These are phyloP conservation scores for Lutjanus campechanus DNA, from an alignment of 2,797 vertebrate genomes.

Conservation along the genomic window DNA sequence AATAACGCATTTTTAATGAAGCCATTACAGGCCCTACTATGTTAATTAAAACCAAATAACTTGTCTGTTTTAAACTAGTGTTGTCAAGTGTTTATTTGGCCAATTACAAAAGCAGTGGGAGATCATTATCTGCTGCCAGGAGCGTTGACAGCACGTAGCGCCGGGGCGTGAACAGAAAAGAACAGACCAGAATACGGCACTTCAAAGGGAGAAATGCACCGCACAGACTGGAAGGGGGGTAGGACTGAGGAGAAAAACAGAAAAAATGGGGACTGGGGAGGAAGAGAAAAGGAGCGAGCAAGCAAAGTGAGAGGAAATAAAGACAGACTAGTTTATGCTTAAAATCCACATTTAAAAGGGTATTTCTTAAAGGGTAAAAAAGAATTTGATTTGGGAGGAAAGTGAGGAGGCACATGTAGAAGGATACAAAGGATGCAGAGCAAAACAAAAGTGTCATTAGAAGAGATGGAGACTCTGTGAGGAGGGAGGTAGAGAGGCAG, in stretches of 20 bases:
- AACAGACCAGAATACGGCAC: conserved; percentile 73
- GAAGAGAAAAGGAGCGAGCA: conserved; percentile 24
- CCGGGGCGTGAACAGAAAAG: conserved; percentile 81
- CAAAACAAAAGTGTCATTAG: conserved; percentile 39
- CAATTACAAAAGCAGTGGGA: conserved; percentile 99
- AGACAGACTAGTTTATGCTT: conserved; percentile 11
- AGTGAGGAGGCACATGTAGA: conserved; percentile 10
- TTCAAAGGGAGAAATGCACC: conserved; percentile 75
- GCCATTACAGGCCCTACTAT: conserved; percentile 86
- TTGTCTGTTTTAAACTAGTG: conserved; percentile 90
- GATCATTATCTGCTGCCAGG: conserved; percentile 97
- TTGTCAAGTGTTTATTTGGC: conserved; percentile 97
- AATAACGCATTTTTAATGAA: conserved; percentile 89
- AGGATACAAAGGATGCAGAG: conserved; percentile 21
- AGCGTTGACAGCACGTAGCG: conserved; percentile 84
- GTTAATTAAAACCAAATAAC: conserved; percentile 91
- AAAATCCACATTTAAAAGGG: conserved; percentile 14
- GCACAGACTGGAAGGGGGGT: conserved; percentile 55
- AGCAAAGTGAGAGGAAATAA: conserved; percentile 19
- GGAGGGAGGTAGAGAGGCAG: conserved; percentile 43
- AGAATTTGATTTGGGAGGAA: not conserved
- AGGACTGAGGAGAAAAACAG: conserved; percentile 14
- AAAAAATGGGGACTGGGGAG: conserved; percentile 15
- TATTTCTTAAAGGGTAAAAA: not conserved
- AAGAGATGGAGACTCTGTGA: not conserved